A percentile compares a stretch with the other conserved stretches of the same genome.
phyloP scores from a whole-genome alignment of 2,797 vertebrate species.

The Sebastes nivosus region DNA sequence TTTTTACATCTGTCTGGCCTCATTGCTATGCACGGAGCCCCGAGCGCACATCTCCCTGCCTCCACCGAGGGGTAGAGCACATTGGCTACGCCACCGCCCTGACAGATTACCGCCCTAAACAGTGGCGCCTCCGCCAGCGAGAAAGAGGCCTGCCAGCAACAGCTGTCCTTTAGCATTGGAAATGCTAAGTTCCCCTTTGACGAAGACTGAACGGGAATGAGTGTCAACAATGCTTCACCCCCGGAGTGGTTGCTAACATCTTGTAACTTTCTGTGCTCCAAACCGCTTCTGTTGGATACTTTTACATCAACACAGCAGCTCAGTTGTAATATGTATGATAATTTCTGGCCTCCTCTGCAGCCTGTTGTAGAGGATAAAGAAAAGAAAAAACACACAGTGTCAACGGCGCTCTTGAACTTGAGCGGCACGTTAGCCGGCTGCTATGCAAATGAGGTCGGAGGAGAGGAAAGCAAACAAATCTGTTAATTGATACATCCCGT shows the following conservation, averaged over 20 bases:
- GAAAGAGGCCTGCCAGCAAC: slow-evolving; percentile 78
- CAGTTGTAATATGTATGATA: slow-evolving; percentile 34
- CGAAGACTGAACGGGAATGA: slow-evolving; percentile 72
- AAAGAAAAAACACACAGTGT: slow-evolving; percentile 38
- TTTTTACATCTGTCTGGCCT: slow-evolving; percentile 83
- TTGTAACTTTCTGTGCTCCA: slow-evolving; percentile 69
- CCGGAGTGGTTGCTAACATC: slow-evolving; percentile 67
- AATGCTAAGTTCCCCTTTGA: slow-evolving; percentile 76
- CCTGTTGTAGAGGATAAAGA: not conserved
- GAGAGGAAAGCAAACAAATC: slow-evolving; percentile 80
- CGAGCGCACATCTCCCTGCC: slow-evolving; percentile 59
- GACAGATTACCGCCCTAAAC: slow-evolving; percentile 72
- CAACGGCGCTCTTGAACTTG: slow-evolving; percentile 68
- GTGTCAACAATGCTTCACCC: slow-evolving; percentile 68
- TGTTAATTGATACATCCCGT: slow-evolving; percentile 76
- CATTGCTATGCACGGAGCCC: slow-evolving; percentile 79
- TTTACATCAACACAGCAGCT: slow-evolving; percentile 32
- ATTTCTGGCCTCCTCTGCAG: slow-evolving; percentile 9
- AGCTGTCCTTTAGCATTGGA: slow-evolving; percentile 82
- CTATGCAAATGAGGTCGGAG: slow-evolving; percentile 70
- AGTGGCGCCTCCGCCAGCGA: slow-evolving; percentile 35
- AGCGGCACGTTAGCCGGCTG: slow-evolving; percentile 35
- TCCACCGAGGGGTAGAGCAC: slow-evolving; percentile 58
- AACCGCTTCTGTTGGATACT: slow-evolving; percentile 54
- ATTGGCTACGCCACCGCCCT: slow-evolving; percentile 53